Conservation (phyloP, 2,113 vertebrate species). For the Thomomys bottae region DNA sequence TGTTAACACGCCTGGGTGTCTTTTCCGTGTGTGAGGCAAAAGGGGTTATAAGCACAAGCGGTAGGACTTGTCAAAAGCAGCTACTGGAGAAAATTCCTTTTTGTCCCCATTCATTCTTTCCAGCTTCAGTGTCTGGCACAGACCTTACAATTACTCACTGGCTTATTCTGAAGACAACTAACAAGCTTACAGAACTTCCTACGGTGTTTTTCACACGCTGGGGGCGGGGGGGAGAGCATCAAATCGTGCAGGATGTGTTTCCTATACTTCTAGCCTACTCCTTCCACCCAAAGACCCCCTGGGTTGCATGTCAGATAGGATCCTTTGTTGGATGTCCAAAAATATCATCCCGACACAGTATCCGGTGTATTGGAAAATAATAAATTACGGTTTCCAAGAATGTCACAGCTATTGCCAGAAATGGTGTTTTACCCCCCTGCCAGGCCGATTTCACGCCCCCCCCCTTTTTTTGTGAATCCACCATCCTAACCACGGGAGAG, state of each 20-base stretch:
- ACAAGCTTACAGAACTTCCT: conserved; percentile 70
- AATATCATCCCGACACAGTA: conserved; percentile 27
- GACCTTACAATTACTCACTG: conserved; percentile 63
- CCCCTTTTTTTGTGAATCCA: background rate
- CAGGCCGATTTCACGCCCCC: conserved; percentile 29
- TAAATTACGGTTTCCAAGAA: conserved; percentile 34
- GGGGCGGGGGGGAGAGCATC: background rate
- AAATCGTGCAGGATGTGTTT: conserved; percentile 44
- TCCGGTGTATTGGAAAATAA: conserved; percentile 55
- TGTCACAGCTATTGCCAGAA: background rate
- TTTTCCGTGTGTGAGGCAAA: conserved; percentile 35
- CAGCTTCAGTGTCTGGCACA: conserved; percentile 11
- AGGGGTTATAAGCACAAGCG: conserved; percentile 69
- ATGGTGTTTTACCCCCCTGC: conserved; percentile 3
- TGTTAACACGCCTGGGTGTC: background rate
- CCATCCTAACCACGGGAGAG: background rate
- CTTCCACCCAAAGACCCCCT: conserved; percentile 38
- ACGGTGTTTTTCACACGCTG: conserved; percentile 39
- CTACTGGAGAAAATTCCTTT: conserved; percentile 71
- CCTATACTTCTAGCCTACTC: conserved; percentile 8
- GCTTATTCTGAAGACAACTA: conserved; percentile 73
- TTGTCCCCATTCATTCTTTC: conserved; percentile 67
- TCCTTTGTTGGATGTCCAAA: conserved; percentile 60
- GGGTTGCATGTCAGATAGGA: background rate
- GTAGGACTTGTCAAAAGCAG: conserved; percentile 70